Percentiles rank a stretch among this genome's conserved stretches.
Evolutionary conservation across 2,888 invertebrate species (phyloP).

Genomic region (Apodemia hepburni): DNA sequence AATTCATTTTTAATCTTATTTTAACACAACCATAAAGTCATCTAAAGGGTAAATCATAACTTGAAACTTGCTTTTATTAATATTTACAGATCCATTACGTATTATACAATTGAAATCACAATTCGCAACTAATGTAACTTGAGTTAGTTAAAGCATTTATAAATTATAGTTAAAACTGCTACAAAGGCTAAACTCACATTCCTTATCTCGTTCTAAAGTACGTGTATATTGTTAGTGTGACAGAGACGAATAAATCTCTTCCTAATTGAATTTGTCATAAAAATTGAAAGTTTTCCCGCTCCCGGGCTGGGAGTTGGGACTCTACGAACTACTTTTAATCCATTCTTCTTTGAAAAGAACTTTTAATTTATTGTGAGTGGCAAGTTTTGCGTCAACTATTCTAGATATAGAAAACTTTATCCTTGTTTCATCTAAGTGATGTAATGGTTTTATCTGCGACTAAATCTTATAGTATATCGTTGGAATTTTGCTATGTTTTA

Average conservation of each 20-base stretch:
- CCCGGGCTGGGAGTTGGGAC: constrained; percentile 48
- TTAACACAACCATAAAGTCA: neutral
- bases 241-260: constrained; percentile 62
- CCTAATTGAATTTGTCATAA: constrained; percentile 77
- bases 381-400: constrained; percentile 64
- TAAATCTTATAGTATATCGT: constrained; percentile 34
- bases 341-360: constrained; percentile 72
- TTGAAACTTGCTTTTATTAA: neutral
- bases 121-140: constrained; percentile 38
- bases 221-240: constrained; percentile 47
- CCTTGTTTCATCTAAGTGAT: constrained; percentile 54
- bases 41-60: neutral
- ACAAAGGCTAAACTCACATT: constrained; percentile 47
- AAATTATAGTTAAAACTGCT: constrained; percentile 49
- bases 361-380: constrained; percentile 78
- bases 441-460: constrained; percentile 55
- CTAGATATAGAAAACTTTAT: constrained; percentile 59
- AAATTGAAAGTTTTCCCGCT: constrained; percentile 73
- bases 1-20: neutral
- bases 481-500: neutral
- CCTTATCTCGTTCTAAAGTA: constrained; percentile 39
- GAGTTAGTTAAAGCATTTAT: constrained; percentile 46
- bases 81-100: constrained; percentile 1
- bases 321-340: constrained; percentile 73
- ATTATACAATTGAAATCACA: constrained; percentile 5